A percentile compares a stretch with the other conserved stretches of the same genome.
phyloP scores from a whole-genome alignment of 2,797 vertebrate genomes.

The Capromys pilorides region DNA sequence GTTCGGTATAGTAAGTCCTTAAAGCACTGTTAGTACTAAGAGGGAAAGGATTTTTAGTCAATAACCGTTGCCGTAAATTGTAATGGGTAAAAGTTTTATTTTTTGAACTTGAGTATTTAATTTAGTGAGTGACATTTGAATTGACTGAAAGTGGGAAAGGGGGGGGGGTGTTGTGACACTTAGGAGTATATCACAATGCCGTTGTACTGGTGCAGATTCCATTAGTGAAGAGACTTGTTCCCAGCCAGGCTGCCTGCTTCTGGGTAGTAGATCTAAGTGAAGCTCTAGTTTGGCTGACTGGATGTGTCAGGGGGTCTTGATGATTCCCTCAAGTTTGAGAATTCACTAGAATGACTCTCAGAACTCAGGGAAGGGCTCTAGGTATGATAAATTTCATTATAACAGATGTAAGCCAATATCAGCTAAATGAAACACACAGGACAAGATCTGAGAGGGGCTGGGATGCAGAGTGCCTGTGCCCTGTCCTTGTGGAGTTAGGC shows the following conservation, averaged over 20 bases:
- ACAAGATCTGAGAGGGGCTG: not conserved
- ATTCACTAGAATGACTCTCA: not conserved
- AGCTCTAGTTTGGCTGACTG: not conserved
- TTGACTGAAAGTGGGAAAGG: not conserved
- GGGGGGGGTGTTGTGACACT: not conserved
- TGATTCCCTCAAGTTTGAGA: not conserved
- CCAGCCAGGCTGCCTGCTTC: not conserved
- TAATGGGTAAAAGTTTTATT: not conserved
- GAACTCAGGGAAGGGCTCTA: not conserved
- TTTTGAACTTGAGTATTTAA: not conserved
- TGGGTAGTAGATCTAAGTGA: not conserved
- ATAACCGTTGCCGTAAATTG: not conserved
- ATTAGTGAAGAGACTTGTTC: not conserved
- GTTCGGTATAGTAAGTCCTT: not conserved
- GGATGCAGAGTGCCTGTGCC: not conserved
- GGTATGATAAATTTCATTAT: not conserved
- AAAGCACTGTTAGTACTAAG: not conserved
- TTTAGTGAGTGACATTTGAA: not conserved
- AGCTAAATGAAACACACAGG: not conserved
- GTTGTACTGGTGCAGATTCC: not conserved
- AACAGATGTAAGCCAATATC: not conserved
- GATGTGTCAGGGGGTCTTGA: not conserved
- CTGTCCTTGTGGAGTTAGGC: not conserved
- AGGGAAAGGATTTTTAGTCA: not conserved
- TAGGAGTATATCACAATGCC: accelerated